Conservation (phyloP, 2,797 vertebrate genomes). For the Hemibagrus guttatus region DNA sequence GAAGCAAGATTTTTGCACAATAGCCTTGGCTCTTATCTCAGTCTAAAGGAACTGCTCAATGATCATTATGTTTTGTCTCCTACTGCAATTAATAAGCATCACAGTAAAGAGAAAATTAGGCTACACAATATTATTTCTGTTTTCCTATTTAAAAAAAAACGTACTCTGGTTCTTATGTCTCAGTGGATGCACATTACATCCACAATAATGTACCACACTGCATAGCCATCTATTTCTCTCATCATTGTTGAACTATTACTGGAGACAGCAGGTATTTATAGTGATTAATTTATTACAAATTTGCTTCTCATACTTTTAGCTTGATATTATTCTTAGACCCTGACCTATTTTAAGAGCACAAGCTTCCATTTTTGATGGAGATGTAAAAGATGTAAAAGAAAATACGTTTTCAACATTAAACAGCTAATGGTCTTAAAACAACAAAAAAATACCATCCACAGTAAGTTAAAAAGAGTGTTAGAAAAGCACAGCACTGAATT, state of each 20-base stretch:
- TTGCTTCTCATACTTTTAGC: not conserved
- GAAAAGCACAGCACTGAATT: too few relatives aligned
- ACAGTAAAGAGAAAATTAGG: not conserved
- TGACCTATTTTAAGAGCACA: not conserved
- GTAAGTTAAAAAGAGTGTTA: not conserved
- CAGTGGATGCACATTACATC: not conserved
- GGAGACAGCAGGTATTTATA: not conserved
- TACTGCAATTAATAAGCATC: not conserved
- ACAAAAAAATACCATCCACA: not conserved
- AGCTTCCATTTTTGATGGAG: not conserved
- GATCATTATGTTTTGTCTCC: not conserved
- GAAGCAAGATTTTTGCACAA: not conserved
- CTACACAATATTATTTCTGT: not conserved
- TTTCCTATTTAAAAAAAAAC: not conserved
- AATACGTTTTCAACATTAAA: not conserved
- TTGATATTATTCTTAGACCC: not conserved
- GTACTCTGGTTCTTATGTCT: not conserved
- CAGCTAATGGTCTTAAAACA: not conserved
- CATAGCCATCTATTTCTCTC: not conserved
- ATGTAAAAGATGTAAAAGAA: too few relatives aligned
- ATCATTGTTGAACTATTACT: not conserved
- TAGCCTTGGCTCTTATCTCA: not conserved
- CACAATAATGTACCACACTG: not conserved
- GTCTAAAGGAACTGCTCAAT: not conserved
- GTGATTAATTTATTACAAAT: not conserved